Percentiles rank a stretch among this genome's conserved stretches.
Evolutionary conservation across 2,888 invertebrate genomes (phyloP).

Genomic region (Protonemura montana): DNA sequence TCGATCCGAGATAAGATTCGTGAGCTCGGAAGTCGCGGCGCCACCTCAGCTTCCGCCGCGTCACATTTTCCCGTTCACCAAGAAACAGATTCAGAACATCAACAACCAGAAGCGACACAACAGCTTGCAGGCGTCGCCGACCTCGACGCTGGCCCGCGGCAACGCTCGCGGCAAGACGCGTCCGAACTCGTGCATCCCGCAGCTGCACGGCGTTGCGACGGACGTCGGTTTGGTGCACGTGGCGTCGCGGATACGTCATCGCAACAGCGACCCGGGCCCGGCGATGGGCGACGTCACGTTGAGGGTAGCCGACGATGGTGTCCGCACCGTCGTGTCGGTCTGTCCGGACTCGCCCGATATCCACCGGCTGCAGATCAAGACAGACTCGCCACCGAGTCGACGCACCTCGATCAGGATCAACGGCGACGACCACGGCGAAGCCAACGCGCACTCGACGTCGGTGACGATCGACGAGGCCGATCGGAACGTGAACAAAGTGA

Average conservation of each 20-base stretch:
- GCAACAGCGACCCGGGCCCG: slow-evolving; percentile 47
- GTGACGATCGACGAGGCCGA: slow-evolving; percentile 43
- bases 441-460: slow-evolving; percentile 31
- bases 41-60: slow-evolving; percentile 52
- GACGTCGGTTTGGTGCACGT: background rate
- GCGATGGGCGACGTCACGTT: slow-evolving; percentile 30
- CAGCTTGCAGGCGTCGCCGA: slow-evolving; percentile 22
- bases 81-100: slow-evolving; percentile 52
- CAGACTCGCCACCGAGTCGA: slow-evolving; percentile 50
- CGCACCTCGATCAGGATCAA: slow-evolving; percentile 73
- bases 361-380: slow-evolving; percentile 57
- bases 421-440: slow-evolving; percentile 63
- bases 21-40: background rate
- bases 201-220: slow-evolving; percentile 5
- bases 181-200: slow-evolving; percentile 49
- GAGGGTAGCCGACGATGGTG: slow-evolving; percentile 25
- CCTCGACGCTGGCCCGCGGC: slow-evolving; percentile 39
- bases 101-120: slow-evolving; percentile 48
- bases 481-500: slow-evolving; percentile 57
- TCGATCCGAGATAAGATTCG: background rate
- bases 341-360: slow-evolving; percentile 56
- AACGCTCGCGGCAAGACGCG: slow-evolving; percentile 47
- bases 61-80: slow-evolving; percentile 53
- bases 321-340: slow-evolving; percentile 48
- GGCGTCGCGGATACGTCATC: slow-evolving; percentile 46